Evolutionary conservation across 2,888 invertebrate genomes (phyloP).

Genomic region (Caenorhabditis drosophilae): DNA sequence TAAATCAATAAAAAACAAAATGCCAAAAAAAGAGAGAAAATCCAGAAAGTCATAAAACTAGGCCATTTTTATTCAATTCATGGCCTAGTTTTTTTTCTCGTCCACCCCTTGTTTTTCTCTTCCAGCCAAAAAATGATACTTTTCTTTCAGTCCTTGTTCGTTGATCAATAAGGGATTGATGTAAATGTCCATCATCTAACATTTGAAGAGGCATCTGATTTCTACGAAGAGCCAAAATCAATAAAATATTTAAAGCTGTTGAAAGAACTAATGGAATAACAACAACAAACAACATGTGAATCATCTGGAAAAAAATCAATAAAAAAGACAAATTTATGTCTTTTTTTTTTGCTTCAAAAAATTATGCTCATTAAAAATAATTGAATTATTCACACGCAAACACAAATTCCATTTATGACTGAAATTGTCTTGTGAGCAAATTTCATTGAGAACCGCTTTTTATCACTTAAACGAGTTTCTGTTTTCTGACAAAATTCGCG

Average conservation of each 20-base stretch:
- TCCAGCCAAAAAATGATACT: too few species aligned
- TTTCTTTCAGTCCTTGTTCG: constrained; percentile 30
- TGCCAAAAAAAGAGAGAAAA: too few species aligned
- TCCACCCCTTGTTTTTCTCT: neutral
- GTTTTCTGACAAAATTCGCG: too few species aligned
- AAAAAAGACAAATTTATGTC: too few species aligned
- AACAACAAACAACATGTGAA: constrained; percentile 43
- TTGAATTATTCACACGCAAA: too few species aligned
- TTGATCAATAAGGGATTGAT: constrained; percentile 29
- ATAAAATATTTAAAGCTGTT: constrained; percentile 37
- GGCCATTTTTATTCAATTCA: neutral
- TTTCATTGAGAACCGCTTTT: too few species aligned
- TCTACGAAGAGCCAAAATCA: constrained; percentile 46
- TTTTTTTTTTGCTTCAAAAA: too few species aligned
- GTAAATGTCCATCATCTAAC: constrained; percentile 33
- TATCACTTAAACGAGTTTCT: too few species aligned
- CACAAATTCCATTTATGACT: too few species aligned
- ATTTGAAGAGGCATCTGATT: constrained; percentile 39
- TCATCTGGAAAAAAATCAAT: constrained; percentile 19
- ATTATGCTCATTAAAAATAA: too few species aligned
- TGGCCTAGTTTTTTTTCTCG: neutral
- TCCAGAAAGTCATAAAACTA: too few species aligned
- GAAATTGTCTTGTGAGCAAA: too few species aligned
- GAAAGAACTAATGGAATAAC: constrained; percentile 47
- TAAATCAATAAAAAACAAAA: neutral